Evolutionary conservation across 2,797 vertebrate genomes (phyloP), one percentile per base, ranked within the genome.

Genomic region (Glossophaga mutica): DNA sequence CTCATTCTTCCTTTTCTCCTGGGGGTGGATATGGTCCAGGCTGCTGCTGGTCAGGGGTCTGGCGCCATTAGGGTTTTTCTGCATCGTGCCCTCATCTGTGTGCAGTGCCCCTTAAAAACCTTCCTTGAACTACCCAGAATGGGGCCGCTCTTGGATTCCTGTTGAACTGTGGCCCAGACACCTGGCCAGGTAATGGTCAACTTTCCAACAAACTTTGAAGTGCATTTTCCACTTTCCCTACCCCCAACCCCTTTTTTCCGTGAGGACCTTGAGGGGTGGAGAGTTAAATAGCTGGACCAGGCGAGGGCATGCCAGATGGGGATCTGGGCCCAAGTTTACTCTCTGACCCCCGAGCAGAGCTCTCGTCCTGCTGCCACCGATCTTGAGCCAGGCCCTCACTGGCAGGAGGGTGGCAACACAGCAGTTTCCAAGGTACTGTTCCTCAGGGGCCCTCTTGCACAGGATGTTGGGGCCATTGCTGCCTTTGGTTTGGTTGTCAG

Each of bases 71-170:
- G 0, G 77, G 19, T 18, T 71, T 84, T 57, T 4, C 29, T 46
- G 0, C 1, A 11, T 29, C 7, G 11, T 44, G 42, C 2, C 70
- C 6, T 46, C 2, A 11, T 44, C 19, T 76, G 6, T 15, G 55
- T 6, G 34, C 14, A n/a, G 18, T 19, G 2, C 15, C 4, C 50
- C 71, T 6, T 19, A 22, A 19, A 70, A n/a, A 0, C 34, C 26
- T 50, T 39, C 71, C 52, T 37, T 76, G 29, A 1, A 55, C 19
- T 12, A 50, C 67, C 57, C 74, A 71, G 26, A 32, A 5, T 2
- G 68, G 70, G 42, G 65, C 7, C 6, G 37, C 59, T 34, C 2
- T 6, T 9, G 79, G 26, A 21, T n/a, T 19, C 62, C 68, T 9
- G 37, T 34, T 16, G 5, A 12, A 22, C 19, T 5, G 71, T 24